Conservation (phyloP, 2,888 invertebrate genomes). For the Terebella lapidaria region DNA sequence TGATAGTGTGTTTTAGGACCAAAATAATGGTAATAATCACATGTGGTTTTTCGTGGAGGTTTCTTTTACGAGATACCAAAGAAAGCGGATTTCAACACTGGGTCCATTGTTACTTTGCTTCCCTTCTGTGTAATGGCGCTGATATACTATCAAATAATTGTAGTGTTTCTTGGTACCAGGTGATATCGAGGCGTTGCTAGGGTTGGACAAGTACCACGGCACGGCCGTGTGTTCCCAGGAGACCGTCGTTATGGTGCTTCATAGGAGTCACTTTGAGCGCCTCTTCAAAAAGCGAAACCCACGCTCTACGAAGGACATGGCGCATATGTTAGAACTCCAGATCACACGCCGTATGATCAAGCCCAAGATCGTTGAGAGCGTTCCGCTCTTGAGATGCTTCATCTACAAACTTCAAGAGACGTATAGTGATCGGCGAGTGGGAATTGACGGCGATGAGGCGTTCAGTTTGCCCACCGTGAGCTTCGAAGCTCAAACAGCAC, state of each 20-base stretch:
- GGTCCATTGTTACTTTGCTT: too few species aligned
- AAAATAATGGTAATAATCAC: too few species aligned
- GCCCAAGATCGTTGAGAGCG: constrained; percentile 19
- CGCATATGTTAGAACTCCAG: constrained; percentile 15
- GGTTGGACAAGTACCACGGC: constrained; percentile 16
- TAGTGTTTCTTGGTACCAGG: too few species aligned
- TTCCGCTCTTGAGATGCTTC: constrained; percentile 17
- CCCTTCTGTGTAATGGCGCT: too few species aligned
- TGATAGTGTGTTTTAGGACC: too few species aligned
- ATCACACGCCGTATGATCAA: constrained; percentile 15
- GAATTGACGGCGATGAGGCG: constrained; percentile 4
- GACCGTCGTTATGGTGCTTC: constrained; percentile 19
- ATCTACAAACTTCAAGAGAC: constrained; percentile 18
- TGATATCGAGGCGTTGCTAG: constrained; percentile 20
- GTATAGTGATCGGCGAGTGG: constrained; percentile 5
- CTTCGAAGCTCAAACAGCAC: background rate
- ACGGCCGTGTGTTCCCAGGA: constrained; percentile 21
- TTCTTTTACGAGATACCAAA: too few species aligned
- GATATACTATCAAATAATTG: too few species aligned
- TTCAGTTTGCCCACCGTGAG: background rate
- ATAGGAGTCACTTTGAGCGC: constrained; percentile 20
- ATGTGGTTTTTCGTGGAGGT: too few species aligned
- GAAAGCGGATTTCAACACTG: too few species aligned
- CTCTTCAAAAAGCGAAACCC: constrained; percentile 18
- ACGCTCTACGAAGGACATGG: constrained; percentile 10